These are phyloP conservation scores for Hetaerina americana DNA, from an alignment of 1,140 invertebrate species.

Conservation along the genomic window DNA sequence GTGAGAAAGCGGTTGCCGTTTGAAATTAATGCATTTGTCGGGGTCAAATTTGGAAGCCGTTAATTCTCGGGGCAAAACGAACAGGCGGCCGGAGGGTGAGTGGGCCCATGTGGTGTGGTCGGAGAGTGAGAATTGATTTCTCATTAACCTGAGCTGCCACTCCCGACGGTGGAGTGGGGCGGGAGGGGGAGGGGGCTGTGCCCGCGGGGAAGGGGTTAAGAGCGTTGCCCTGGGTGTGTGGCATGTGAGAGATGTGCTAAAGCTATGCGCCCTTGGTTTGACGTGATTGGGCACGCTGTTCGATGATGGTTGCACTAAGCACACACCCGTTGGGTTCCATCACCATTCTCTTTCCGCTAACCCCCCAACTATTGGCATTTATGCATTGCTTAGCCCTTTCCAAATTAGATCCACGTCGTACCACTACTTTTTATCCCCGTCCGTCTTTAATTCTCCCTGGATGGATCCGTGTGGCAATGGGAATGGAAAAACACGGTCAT, in stretches of 20 bases:
- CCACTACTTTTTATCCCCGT: too few relatives aligned
- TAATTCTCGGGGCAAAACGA: slow-evolving; percentile 4
- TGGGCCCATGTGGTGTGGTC: slow-evolving; percentile 3
- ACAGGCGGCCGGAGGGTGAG: not conserved
- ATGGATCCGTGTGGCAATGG: too few relatives aligned
- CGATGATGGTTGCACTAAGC: not conserved
- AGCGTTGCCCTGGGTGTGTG: not conserved
- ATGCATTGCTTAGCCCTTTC: not conserved
- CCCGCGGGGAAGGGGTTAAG: too few relatives aligned
- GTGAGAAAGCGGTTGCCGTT: not conserved
- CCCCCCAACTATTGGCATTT: not conserved
- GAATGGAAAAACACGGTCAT: too few relatives aligned
- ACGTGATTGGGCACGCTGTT: not conserved
- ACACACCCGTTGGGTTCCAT: not conserved
- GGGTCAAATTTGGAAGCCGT: slow-evolving; percentile 5
- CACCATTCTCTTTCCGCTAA: not conserved
- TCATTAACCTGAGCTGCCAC: slow-evolving; percentile 2
- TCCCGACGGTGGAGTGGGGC: not conserved
- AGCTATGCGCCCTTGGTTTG: not conserved
- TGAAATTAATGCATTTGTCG: slow-evolving; percentile 8
- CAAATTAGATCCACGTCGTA: not conserved
- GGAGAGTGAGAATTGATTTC: slow-evolving; percentile 6
- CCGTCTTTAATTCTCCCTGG: too few relatives aligned
- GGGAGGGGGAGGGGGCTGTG: not conserved
- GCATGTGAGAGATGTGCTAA: not conserved